Conservation (phyloP, 2,888 invertebrate genomes). For the Nemotelus nigrinus region DNA sequence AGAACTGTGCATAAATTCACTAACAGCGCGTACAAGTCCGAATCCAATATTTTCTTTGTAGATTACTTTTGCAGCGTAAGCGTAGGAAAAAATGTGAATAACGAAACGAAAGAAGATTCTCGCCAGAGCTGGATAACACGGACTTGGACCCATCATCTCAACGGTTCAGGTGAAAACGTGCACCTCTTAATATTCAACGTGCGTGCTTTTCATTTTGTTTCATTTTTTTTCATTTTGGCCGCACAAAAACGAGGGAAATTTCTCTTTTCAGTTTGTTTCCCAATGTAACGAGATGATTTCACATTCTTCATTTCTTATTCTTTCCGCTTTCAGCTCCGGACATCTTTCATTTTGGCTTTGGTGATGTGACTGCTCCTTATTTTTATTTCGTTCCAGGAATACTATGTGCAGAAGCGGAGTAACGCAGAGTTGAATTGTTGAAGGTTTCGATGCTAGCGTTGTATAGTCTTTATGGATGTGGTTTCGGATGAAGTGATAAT, state of each 20-base stretch:
- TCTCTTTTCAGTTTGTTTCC: background rate
- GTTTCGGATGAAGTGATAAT: too few species aligned
- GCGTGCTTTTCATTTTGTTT: slow-evolving; percentile 21
- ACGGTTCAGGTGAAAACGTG: slow-evolving; percentile 35
- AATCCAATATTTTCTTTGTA: slow-evolving; percentile 33
- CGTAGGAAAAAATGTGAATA: background rate
- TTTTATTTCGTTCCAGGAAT: too few species aligned
- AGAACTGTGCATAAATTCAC: too few species aligned
- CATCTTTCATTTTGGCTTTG: background rate
- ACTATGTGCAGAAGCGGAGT: too few species aligned
- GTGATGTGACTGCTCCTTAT: too few species aligned
- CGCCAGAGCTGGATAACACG: background rate
- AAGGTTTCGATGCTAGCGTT: too few species aligned
- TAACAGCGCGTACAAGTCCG: background rate
- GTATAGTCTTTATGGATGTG: too few species aligned
- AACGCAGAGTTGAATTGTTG: too few species aligned
- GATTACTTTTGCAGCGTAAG: slow-evolving; percentile 10
- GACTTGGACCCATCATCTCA: background rate
- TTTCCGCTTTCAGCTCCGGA: background rate
- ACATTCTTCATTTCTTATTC: slow-evolving; percentile 5
- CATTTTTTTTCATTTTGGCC: background rate
- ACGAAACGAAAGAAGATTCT: background rate
- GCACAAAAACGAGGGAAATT: slow-evolving; percentile 2
- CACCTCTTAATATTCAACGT: slow-evolving; percentile 23
- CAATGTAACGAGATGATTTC: slow-evolving; percentile 20